phyloP scores from a whole-genome alignment of 2,888 invertebrate genomes.

The Norana najaformis region DNA sequence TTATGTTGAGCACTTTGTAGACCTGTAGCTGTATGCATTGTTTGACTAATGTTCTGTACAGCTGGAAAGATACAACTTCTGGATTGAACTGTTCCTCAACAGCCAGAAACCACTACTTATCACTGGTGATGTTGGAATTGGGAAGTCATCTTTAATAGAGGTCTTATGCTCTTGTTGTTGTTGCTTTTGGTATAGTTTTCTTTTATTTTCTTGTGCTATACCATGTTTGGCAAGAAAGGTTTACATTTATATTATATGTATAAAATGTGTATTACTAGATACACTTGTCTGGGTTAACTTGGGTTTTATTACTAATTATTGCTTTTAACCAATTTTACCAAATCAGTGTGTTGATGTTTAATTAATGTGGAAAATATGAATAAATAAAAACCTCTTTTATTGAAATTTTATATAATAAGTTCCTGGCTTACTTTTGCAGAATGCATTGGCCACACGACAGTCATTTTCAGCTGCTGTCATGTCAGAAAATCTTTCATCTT shows the following conservation, averaged over 20 bases:
- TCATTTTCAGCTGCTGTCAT: constrained; percentile 51
- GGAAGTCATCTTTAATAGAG: constrained; percentile 57
- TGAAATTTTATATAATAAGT: background rate
- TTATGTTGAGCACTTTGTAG: no score
- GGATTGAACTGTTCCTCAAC: constrained; percentile 54
- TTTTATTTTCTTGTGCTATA: background rate
- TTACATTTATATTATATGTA: background rate
- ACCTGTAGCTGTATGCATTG: background rate
- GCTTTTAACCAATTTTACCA: background rate
- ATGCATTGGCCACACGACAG: constrained; percentile 47
- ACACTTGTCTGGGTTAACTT: background rate
- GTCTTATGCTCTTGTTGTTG: constrained; percentile 40
- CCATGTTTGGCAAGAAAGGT: no score
- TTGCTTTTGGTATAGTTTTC: background rate
- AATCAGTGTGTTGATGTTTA: background rate
- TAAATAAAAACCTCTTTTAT: background rate
- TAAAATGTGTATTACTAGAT: no score
- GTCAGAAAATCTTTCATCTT: constrained; percentile 52
- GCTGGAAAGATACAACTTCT: constrained; percentile 56
- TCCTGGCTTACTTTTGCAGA: background rate
- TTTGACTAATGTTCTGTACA: constrained; percentile 36
- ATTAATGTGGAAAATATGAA: background rate
- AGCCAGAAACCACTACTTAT: constrained; percentile 55
- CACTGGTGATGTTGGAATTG: constrained; percentile 58
- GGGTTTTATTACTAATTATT: background rate